phyloP scores from a whole-genome alignment of 2,888 invertebrate genomes.

The Myathropa florea region DNA sequence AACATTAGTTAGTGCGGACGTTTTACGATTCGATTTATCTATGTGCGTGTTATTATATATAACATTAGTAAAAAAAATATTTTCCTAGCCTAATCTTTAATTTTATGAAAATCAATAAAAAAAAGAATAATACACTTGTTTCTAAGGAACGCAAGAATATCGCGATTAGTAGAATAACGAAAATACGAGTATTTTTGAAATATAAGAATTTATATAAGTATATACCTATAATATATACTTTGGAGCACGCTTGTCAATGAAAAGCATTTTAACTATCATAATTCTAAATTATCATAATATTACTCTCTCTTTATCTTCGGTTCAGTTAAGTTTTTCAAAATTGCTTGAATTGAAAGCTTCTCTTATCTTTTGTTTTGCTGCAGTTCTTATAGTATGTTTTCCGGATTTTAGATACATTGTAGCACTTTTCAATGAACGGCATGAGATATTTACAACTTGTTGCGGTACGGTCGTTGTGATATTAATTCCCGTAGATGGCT shows the following conservation, averaged over 20 bases:
- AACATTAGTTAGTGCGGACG: neutral
- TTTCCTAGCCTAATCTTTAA: neutral
- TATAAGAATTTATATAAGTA: neutral
- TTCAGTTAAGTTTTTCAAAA: neutral
- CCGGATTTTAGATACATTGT: constrained; percentile 77
- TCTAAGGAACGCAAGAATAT: neutral
- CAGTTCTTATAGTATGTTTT: constrained; percentile 73
- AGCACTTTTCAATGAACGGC: constrained; percentile 76
- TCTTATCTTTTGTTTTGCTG: constrained; percentile 32
- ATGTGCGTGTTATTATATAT: neutral
- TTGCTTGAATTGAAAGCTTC: constrained; percentile 31
- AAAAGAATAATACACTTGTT: neutral
- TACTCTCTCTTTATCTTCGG: too few species aligned
- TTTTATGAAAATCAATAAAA: neutral
- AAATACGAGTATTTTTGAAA: too few species aligned
- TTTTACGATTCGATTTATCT: neutral
- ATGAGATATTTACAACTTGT: constrained; percentile 75
- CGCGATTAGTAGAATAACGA: neutral
- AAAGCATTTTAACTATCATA: neutral
- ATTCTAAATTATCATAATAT: neutral
- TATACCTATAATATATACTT: neutral
- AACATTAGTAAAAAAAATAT: neutral
- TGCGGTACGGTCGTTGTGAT: constrained; percentile 72
- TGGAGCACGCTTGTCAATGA: neutral
- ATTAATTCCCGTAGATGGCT: constrained; percentile 51